These are phyloP conservation scores for Alexandromys fortis DNA, from an alignment of 2,113 vertebrate genomes.

Conservation along the genomic window DNA sequence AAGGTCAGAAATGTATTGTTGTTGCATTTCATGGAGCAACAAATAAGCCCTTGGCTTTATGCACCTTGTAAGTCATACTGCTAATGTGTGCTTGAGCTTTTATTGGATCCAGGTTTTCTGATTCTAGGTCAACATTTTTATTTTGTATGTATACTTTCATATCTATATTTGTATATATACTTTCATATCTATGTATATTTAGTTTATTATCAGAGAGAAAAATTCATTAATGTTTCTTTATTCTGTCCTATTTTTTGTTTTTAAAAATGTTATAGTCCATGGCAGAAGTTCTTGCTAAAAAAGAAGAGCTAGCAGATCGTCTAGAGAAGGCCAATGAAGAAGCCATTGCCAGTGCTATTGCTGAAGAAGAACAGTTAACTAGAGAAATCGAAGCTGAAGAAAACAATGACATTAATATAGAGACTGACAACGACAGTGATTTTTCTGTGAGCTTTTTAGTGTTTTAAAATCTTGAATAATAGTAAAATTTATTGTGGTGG, in stretches of 20 bases:
- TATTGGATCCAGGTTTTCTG: neutral
- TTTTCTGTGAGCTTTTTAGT: slow-evolving; percentile 91
- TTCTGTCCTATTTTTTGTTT: slow-evolving; percentile 33
- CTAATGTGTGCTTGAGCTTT: neutral
- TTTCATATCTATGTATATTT: neutral
- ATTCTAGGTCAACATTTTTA: neutral
- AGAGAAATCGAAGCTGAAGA: slow-evolving; percentile 97
- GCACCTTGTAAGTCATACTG: neutral
- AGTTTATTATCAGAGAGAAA: neutral
- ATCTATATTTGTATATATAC: neutral
- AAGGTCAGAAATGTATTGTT: slow-evolving; percentile 60
- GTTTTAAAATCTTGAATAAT: slow-evolving; percentile 6
- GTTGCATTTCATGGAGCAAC: neutral
- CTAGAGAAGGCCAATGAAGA: slow-evolving; percentile 98
- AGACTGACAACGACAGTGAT: slow-evolving; percentile 96
- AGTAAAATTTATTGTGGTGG: neutral
- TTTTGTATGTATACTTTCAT: neutral
- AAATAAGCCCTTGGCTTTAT: slow-evolving; percentile 21
- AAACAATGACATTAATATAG: slow-evolving; percentile 93
- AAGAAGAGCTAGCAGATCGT: slow-evolving; percentile 97
- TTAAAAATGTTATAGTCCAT: slow-evolving; percentile 89
- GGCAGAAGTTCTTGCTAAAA: slow-evolving; percentile 98
- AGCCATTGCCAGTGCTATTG: slow-evolving; percentile 98
- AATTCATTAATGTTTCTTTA: neutral
- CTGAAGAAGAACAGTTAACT: slow-evolving; percentile 97